phyloP scores from a whole-genome alignment of 2,797 vertebrate genomes.

The Syngnathus acus region DNA sequence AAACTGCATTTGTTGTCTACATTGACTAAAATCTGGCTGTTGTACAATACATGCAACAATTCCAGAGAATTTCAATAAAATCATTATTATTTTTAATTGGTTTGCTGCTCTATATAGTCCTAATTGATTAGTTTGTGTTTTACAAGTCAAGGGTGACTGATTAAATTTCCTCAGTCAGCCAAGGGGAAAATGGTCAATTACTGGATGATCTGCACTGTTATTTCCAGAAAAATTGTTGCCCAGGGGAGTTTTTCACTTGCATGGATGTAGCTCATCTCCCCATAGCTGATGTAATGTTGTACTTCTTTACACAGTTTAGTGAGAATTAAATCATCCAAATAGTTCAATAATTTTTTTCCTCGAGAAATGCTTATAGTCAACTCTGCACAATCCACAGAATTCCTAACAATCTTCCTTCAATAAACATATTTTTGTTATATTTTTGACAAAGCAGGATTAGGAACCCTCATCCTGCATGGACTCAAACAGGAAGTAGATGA shows the following conservation, averaged over 20 bases:
- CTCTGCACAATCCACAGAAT: neutral
- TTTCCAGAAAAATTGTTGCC: neutral
- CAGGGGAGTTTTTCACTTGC: neutral
- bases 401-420: too few relatives aligned
- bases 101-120: too few relatives aligned
- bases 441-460: conserved; percentile 1
- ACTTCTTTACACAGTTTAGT: neutral
- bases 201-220: neutral
- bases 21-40: too few relatives aligned
- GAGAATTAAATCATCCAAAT: neutral
- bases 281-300: neutral
- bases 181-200: neutral
- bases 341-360: too few relatives aligned
- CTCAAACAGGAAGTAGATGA: conserved; percentile 5
- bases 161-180: neutral
- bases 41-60: too few relatives aligned
- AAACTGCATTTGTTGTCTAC: too few relatives aligned
- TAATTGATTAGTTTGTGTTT: too few relatives aligned
- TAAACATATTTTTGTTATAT: too few relatives aligned
- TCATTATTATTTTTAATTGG: too few relatives aligned
- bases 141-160: neutral
- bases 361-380: too few relatives aligned
- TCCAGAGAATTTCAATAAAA: too few relatives aligned
- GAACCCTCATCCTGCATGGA: conserved; percentile 1
- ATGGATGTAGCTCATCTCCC: neutral